Base-by-base conservation (phyloP, 2,797 vertebrate species). In the Otolemur crassicaudatus region DNA sequence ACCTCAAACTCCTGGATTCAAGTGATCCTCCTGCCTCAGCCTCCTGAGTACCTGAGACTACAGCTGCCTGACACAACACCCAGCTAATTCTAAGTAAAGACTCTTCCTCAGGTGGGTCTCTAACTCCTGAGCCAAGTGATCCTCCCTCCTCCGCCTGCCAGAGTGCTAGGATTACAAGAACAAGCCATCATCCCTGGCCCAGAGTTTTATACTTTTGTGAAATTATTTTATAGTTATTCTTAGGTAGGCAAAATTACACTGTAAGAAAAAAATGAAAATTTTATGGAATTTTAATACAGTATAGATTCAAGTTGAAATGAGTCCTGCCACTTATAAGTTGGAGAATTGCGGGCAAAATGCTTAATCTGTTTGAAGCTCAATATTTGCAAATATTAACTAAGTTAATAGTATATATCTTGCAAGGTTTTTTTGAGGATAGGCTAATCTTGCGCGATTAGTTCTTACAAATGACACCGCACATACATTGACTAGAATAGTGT, bases 281-380 rank as follows among this genome's bases (percentile, higher is more conserved):
- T 96, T 43, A 82, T 31, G 84, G 5, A 70, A 77, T 83, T 91
- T 79, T 88, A 72, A 49, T 72, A 73, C 73, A n/a, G 40, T 88
- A 9, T 20, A 76, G 34, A 58, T 84, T 84, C 16, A 73, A 17
- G 9, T 83, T 84, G 29, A 67, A 83, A 72, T 10, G 70, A 65
- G 20, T 70, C 79, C 27, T 77, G 27, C 40, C 10, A 46, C 6
- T 65, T 87, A 46, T 8, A 69, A 70, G 4, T 43, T 77, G 61
- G 19, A 29, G 67, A 56, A 37, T 91, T 63, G 63, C 43, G 16
- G 25, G 29, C n/a, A 88, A 92, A 88, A 16, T 34, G 6, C 12
- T 88, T 65, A 40, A 65, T 84, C 14, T 9, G 19, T 79, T 6
- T 87, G 31, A 73, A 11, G 12, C 3, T 88, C 37, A 49, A 34